Conservation (phyloP, 2,797 vertebrate genomes). For the Phataginus tricuspis region DNA sequence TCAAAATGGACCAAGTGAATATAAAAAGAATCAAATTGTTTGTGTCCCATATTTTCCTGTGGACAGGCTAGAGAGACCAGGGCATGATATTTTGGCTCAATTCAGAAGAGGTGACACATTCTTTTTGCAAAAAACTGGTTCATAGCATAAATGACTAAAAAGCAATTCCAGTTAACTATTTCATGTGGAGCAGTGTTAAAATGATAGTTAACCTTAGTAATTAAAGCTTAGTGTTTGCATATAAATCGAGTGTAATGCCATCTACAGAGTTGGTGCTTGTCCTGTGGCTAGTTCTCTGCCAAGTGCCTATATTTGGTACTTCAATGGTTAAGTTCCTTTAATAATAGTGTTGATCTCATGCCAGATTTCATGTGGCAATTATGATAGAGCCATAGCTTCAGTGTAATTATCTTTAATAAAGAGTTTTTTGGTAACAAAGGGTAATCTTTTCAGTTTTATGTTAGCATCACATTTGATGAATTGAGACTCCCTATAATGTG, state of each 20-base stretch:
- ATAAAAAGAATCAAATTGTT: constrained; percentile 55
- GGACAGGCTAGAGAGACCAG: constrained; percentile 40
- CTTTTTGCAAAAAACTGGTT: neutral
- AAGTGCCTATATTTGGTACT: neutral
- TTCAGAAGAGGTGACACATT: neutral
- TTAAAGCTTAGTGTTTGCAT: neutral
- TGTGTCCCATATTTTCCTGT: constrained; percentile 61
- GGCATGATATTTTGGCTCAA: constrained; percentile 44
- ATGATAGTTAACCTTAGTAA: constrained; percentile 8
- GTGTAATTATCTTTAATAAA: constrained; percentile 50
- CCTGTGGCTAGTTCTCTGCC: neutral
- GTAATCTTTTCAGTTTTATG: constrained; percentile 59
- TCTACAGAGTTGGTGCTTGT: neutral
- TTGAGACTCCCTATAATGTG: neutral
- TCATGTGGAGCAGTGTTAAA: constrained; percentile 35
- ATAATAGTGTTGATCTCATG: constrained; percentile 27
- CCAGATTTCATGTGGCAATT: constrained; percentile 41
- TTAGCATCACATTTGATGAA: constrained; percentile 27
- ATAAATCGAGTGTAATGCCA: neutral
- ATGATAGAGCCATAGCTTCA: constrained; percentile 14
- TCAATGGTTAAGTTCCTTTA: constrained; percentile 8
- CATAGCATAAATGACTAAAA: neutral
- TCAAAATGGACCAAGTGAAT: constrained; percentile 65
- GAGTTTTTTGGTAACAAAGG: neutral
- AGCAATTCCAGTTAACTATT: constrained; percentile 2